Evolutionary conservation across 1,140 invertebrate species (phyloP).

Genomic region (Littorina saxatilis): DNA sequence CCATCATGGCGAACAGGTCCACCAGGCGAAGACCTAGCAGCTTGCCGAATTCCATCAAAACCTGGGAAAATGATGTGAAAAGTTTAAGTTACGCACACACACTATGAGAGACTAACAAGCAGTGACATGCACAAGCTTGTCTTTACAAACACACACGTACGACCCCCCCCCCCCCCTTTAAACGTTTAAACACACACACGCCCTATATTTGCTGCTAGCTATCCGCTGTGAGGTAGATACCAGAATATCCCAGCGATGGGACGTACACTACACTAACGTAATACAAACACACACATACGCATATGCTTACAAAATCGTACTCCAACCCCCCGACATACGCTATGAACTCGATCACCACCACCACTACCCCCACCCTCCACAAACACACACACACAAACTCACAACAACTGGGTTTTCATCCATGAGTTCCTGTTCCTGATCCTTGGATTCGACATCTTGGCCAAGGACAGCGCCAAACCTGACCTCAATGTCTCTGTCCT

Average conservation of each 20-base stretch:
- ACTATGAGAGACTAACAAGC: background rate
- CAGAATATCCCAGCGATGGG: too few relatives aligned
- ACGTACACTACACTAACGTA: too few relatives aligned
- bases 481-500: constrained; percentile 37
- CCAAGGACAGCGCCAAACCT: constrained; percentile 44
- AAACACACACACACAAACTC: background rate
- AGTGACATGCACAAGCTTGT: background rate
- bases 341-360: too few relatives aligned
- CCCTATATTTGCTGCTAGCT: too few relatives aligned
- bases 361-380: too few relatives aligned
- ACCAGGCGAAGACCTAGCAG: constrained; percentile 60
- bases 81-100: background rate
- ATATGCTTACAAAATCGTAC: too few relatives aligned
- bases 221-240: too few relatives aligned
- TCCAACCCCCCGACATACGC: too few relatives aligned
- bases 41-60: constrained; percentile 64
- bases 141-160: background rate
- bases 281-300: too few relatives aligned
- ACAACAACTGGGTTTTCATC: constrained; percentile 53
- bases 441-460: constrained; percentile 41
- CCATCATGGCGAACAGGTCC: constrained; percentile 63
- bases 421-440: constrained; percentile 50
- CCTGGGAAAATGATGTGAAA: background rate
- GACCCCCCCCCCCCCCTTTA: too few relatives aligned
- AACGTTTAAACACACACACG: too few relatives aligned